These are phyloP conservation scores for Ganaspis sp. DNA, from an alignment of 1,140 invertebrate genomes.

Conservation along the genomic window DNA sequence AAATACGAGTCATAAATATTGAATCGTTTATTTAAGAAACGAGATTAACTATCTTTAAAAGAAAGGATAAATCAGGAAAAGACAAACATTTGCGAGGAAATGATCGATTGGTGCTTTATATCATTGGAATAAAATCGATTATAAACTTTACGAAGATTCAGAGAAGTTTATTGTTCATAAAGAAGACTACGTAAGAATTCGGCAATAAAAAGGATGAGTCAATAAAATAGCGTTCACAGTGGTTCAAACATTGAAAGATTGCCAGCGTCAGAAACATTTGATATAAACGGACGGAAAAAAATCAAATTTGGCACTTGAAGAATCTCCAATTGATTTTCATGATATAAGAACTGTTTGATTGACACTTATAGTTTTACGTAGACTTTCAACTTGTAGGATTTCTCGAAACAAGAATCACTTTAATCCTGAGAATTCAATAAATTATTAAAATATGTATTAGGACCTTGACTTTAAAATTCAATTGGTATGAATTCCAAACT, in stretches of 20 bases:
- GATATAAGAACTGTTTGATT: slow-evolving; percentile 30
- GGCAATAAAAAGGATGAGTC: not conserved
- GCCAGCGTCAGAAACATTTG: not conserved
- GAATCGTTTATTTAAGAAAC: not conserved
- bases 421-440: slow-evolving; percentile 2
- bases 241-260: not conserved
- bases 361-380: slow-evolving; percentile 25
- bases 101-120: not conserved
- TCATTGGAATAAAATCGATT: not conserved
- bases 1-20: not conserved
- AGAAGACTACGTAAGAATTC: not conserved
- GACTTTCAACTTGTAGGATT: slow-evolving; percentile 9
- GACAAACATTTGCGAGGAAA: not conserved
- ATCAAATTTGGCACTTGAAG: not conserved
- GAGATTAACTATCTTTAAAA: not conserved
- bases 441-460: not conserved
- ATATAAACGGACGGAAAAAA: not conserved
- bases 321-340: slow-evolving; percentile 11
- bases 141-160: not conserved
- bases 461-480: not conserved
- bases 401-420: slow-evolving; percentile 5
- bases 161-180: slow-evolving; percentile 5
- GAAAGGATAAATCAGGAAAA: not conserved
- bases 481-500: no score
- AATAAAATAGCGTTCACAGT: not conserved